phyloP scores from a whole-genome alignment of 2,888 invertebrate genomes.

The Archips xylosteana region DNA sequence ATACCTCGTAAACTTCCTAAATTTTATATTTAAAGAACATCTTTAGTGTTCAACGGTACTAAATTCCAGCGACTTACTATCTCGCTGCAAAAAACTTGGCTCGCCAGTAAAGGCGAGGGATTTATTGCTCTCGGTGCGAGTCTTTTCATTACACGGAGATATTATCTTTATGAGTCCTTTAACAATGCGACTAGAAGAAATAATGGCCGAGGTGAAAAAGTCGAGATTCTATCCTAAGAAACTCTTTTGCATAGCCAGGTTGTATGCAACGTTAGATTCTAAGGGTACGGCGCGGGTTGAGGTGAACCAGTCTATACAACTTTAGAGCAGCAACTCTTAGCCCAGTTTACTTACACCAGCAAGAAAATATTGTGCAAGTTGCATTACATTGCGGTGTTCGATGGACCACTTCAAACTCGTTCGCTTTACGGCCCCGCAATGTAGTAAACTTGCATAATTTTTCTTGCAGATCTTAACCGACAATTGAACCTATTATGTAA shows the following conservation, averaged over 20 bases:
- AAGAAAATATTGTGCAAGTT: too few relatives aligned
- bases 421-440: too few relatives aligned
- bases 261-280: constrained; percentile 11
- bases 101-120: constrained; percentile 16
- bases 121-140: constrained; percentile 30
- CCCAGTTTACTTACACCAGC: too few relatives aligned
- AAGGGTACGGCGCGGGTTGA: neutral
- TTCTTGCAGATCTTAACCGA: too few relatives aligned
- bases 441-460: too few relatives aligned
- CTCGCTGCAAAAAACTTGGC: constrained; percentile 23
- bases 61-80: constrained; percentile 25
- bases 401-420: too few relatives aligned
- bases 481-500: too few relatives aligned
- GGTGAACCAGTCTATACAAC: too few relatives aligned
- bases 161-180: constrained; percentile 39
- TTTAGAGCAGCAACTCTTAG: too few relatives aligned
- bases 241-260: constrained; percentile 7
- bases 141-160: constrained; percentile 40
- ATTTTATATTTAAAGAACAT: neutral
- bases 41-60: constrained; percentile 3
- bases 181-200: constrained; percentile 25
- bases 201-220: constrained; percentile 31
- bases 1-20: neutral
- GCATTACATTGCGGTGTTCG: too few relatives aligned
- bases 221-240: constrained; percentile 10